phyloP scores from a whole-genome alignment of 2,888 invertebrate species.

The Octonoba sinensis region DNA sequence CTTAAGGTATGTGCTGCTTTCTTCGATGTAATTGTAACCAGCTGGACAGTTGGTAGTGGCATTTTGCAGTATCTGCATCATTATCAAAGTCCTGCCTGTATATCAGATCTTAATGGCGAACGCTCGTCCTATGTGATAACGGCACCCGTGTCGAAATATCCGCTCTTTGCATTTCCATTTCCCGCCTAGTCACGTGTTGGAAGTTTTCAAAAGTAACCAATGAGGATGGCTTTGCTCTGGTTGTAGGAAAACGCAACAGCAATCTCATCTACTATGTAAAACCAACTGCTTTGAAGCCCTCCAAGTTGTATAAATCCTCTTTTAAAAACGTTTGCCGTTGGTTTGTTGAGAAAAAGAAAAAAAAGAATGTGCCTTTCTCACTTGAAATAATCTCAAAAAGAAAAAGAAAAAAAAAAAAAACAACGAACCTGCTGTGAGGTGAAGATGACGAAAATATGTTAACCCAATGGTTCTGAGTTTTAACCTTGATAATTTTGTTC shows the following conservation, averaged over 20 bases:
- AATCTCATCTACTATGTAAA: too few species aligned
- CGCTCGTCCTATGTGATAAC: slow-evolving; percentile 36
- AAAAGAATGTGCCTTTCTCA: slow-evolving; percentile 54
- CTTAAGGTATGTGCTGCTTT: slow-evolving; percentile 14
- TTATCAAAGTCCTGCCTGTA: slow-evolving; percentile 29
- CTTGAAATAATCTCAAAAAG: slow-evolving; percentile 31
- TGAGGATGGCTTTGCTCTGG: background rate
- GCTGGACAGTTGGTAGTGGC: slow-evolving; percentile 15
- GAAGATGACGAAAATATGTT: slow-evolving; percentile 7
- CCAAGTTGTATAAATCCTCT: slow-evolving; percentile 5
- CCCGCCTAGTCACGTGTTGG: slow-evolving; percentile 42
- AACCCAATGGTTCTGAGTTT: slow-evolving; percentile 2
- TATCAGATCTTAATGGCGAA: slow-evolving; percentile 28
- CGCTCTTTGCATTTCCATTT: slow-evolving; percentile 41
- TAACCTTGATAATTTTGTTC: background rate
- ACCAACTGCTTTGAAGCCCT: slow-evolving; percentile 27
- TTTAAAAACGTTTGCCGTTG: slow-evolving; percentile 4
- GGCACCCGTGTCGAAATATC: slow-evolving; percentile 19
- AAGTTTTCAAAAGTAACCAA: slow-evolving; percentile 5
- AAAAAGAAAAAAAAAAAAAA: slow-evolving; percentile 27
- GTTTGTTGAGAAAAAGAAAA: slow-evolving; percentile 36
- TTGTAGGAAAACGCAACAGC: too few species aligned
- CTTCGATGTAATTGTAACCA: background rate
- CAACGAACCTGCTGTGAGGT: slow-evolving; percentile 45
- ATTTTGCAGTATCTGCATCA: slow-evolving; percentile 24